Base-by-base conservation (phyloP, 23 tunicate species). In the Phallusia fumigata region DNA sequence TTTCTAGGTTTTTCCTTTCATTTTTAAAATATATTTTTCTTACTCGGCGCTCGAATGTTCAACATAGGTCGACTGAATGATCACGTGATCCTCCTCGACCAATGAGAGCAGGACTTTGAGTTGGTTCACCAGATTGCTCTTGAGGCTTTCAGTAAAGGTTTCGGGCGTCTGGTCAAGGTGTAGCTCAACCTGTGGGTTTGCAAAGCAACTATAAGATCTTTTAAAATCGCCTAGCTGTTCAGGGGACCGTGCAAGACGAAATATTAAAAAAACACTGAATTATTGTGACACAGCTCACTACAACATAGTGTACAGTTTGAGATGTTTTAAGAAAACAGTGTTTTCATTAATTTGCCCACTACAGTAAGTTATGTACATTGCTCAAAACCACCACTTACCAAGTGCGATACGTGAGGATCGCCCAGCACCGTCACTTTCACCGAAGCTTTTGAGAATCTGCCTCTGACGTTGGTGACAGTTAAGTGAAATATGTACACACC, bases 121-220 rank as follows among this genome's bases (percentile, higher is more conserved):
- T 77, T 92, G 91, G 33, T 84, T 87, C 15, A 85, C 76, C 24
- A 87, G 74, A 18, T 51, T 76, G 47, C 82, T 36, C 76, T 82
- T 83, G 51, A 49, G 84, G 1, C 45, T 78, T 65, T 83, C 83
- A 51, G 79, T 80, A 31, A 92, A 87, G 35, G 35, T 52, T 10
- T 36, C 22, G 11, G 79, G 76, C 26, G 79, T 18, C 5, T 64
- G 75, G 40, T 35, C 75, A 53, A 92, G 45, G 47, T 92, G 97
- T 19, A 92, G 82, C 74, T 92, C 97, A 47, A 87, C 91, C 97
- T 92, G 79, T n/a, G n/a, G n/a, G n/a, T n/a, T n/a, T n/a, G n/a
- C n/a, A n/a, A n/a, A n/a, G n/a, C n/a, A n/a, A n/a, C n/a, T n/a
- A n/a, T n/a, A n/a, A n/a, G n/a, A n/a, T n/a, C n/a, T n/a, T n/a